Percentiles rank a stretch among this genome's conserved stretches.
Evolutionary conservation across 2,888 invertebrate species (phyloP).

Genomic region (Pristionchus japonicus): DNA sequence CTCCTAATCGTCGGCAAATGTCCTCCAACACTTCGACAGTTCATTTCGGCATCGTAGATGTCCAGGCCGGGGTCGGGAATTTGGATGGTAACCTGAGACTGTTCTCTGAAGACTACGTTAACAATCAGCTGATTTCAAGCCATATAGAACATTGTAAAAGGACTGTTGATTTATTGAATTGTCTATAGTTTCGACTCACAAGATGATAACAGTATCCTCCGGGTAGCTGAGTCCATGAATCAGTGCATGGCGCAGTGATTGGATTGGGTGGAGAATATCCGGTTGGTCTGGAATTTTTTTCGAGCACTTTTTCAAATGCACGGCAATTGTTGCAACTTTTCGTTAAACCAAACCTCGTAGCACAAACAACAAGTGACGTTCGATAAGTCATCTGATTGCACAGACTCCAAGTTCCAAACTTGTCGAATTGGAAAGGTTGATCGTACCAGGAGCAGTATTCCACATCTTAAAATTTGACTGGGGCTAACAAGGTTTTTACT

Average conservation of each 20-base stretch:
- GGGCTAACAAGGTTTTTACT: no score
- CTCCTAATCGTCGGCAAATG: not conserved
- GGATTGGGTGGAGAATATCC: not conserved
- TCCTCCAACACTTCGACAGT: not conserved
- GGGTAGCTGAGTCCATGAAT: not conserved
- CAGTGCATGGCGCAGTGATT: not conserved
- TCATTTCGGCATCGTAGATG: not conserved
- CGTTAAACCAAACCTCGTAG: not conserved
- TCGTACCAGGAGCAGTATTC: not conserved
- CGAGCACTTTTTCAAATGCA: no score
- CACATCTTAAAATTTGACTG: not conserved
- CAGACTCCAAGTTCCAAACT: not conserved
- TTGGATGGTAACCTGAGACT: no score
- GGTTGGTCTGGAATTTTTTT: not conserved
- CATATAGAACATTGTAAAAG: no score
- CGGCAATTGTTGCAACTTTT: no score
- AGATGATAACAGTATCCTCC: not conserved
- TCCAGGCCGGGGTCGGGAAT: no score
- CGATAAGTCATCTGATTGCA: not conserved
- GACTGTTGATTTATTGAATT: no score
- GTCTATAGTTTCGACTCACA: no score
- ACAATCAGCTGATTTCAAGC: no score
- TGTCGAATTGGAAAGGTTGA: not conserved
- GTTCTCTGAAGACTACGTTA: no score
- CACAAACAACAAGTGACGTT: not conserved